These are phyloP conservation scores for Phyllostomus hastatus DNA, from an alignment of 2,113 vertebrate genomes.

Conservation along the genomic window DNA sequence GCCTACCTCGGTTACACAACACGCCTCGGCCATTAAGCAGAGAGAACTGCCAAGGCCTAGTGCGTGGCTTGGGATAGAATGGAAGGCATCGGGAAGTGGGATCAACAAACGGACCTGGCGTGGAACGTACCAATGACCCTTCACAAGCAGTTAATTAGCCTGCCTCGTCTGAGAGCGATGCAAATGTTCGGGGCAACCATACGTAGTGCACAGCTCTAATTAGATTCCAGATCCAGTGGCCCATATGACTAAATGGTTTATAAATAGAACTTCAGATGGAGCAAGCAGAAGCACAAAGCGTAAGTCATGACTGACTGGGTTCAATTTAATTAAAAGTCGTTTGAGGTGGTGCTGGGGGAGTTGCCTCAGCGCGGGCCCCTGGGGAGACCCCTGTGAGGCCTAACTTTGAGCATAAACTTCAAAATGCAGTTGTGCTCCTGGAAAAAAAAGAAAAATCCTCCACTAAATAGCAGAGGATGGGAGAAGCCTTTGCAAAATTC, in stretches of 20 bases:
- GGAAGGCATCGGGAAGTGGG: background rate
- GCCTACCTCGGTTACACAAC: background rate
- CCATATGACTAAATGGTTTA: slow-evolving; percentile 33
- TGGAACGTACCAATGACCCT: background rate
- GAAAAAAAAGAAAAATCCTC: background rate
- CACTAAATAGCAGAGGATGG: no score
- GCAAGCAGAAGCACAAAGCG: background rate
- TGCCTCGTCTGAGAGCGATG: background rate
- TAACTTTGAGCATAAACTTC: slow-evolving; percentile 23
- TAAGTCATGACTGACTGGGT: slow-evolving; percentile 35
- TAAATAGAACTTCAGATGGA: slow-evolving; percentile 43
- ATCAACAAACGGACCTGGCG: background rate
- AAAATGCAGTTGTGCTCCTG: background rate
- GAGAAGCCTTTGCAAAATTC: background rate
- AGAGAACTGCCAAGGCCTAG: background rate
- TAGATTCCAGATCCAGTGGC: slow-evolving; percentile 15
- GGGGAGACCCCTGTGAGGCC: background rate
- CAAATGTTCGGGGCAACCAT: background rate
- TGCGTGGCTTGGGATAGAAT: no score
- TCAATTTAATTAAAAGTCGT: slow-evolving; percentile 61
- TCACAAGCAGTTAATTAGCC: background rate
- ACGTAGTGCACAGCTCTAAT: background rate
- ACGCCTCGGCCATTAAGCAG: background rate
- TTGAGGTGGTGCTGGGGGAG: background rate
- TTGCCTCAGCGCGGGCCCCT: background rate